Conservation (phyloP, 1,140 invertebrate species). For the Laupala kohalensis region DNA sequence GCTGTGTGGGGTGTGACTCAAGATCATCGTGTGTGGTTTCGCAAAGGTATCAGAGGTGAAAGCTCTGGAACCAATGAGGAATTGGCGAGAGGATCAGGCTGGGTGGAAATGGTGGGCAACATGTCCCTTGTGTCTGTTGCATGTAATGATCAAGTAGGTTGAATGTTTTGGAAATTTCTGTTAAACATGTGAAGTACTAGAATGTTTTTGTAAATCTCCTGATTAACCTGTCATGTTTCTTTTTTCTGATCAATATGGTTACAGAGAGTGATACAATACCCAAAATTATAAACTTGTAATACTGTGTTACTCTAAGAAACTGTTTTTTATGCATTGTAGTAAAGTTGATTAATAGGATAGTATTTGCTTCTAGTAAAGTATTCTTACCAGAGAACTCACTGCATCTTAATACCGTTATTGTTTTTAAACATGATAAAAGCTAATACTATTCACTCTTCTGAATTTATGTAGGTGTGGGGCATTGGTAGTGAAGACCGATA, state of each 20-base stretch:
- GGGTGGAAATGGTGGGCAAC: slow-evolving; percentile 72
- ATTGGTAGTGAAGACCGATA: slow-evolving; percentile 55
- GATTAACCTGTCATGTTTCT: too few relatives aligned
- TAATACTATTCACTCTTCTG: neutral
- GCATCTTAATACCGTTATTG: neutral
- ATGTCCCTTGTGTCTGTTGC: slow-evolving; percentile 72
- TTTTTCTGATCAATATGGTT: too few relatives aligned
- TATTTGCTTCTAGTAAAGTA: neutral
- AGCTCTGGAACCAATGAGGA: slow-evolving; percentile 52
- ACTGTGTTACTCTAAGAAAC: too few relatives aligned
- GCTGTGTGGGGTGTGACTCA: slow-evolving; percentile 76
- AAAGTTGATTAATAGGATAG: neutral
- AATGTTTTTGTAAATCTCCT: too few relatives aligned
- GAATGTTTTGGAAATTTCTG: neutral
- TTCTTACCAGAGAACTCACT: too few relatives aligned
- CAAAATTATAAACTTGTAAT: too few relatives aligned
- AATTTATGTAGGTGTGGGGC: slow-evolving; percentile 41
- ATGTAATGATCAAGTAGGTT: slow-evolving; percentile 67
- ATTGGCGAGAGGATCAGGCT: slow-evolving; percentile 56
- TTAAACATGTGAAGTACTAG: neutral
- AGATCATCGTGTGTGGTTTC: slow-evolving; percentile 78
- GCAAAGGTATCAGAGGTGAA: slow-evolving; percentile 66
- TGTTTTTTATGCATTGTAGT: too few relatives aligned
- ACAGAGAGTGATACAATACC: too few relatives aligned
- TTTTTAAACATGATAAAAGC: slow-evolving; percentile 16